Conservation (phyloP, 2,797 vertebrate genomes). For the Hydrocynus forskahlii region DNA sequence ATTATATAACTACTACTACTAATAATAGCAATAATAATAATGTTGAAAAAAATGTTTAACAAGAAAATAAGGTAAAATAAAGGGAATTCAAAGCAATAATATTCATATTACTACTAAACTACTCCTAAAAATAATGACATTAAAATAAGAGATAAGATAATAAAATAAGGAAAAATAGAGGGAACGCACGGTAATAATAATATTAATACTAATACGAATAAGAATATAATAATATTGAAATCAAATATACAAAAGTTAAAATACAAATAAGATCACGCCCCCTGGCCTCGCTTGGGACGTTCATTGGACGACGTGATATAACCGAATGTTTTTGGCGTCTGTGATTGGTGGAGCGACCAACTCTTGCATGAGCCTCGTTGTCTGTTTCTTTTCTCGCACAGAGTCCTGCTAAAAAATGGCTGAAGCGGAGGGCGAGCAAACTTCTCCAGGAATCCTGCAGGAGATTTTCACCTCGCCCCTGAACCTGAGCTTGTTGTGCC, state of each 20-base stretch:
- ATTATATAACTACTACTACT: too few species aligned
- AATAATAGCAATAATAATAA: too few species aligned
- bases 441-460: slow-evolving; percentile 78
- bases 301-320: slow-evolving; percentile 46
- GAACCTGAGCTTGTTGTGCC: slow-evolving; percentile 88
- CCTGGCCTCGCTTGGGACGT: neutral
- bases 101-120: too few species aligned
- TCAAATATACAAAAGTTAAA: neutral
- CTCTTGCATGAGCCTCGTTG: neutral
- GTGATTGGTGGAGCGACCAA: slow-evolving; percentile 47
- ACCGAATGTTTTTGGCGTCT: slow-evolving; percentile 8
- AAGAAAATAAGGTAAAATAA: too few species aligned
- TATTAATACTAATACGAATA: too few species aligned
- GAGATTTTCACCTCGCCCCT: slow-evolving; percentile 92
- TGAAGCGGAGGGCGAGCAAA: slow-evolving; percentile 73
- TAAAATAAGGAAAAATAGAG: too few species aligned
- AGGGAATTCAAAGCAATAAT: too few species aligned
- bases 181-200: too few species aligned
- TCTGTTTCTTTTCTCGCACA: slow-evolving; percentile 16
- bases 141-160: too few species aligned
- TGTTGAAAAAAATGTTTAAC: too few species aligned
- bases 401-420: slow-evolving; percentile 73
- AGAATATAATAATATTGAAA: too few species aligned
- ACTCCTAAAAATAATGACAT: too few species aligned
- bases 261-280: slow-evolving; percentile 19